Base-by-base conservation (phyloP, 1,140 invertebrate species). In the Neodiprion virginianus region DNA sequence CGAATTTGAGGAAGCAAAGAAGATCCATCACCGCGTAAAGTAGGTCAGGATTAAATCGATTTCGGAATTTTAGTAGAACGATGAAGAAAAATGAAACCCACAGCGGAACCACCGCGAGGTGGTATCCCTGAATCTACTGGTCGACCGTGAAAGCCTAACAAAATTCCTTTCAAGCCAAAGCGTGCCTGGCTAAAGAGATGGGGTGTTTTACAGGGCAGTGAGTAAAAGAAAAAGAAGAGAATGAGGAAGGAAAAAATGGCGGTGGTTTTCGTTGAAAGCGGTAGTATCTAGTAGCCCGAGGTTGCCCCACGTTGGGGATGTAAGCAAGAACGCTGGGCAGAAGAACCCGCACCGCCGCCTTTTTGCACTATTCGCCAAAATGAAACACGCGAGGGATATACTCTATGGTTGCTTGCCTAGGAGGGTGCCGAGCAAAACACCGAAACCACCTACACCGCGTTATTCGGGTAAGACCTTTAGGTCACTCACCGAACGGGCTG, bases 101-200 rank as follows among this genome's bases (percentile, higher is more conserved):
- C 28, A 40, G 28, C 61, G 61, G 28, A 40, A 5, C 61, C 61
- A 14, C 4, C 61, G 12, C 61, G 61, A 1, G 12, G 12, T 65
- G 12, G 12, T 21, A 17, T 5, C 61, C 61, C 12, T 21, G 12
- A 14, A 65, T 40, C 28, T 40, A 40, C 28, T 40, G 28, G 28
- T 40, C 28, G 28, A 40, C 28, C 28, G 12, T 69, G 67, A 69
- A 47, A 69, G 14, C 23, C 23, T 14, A 21, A 69, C 67, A 17
- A 21, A 69, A 69, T 10, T 69, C 67, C 40, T 69, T 69, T 69
- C 40, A 69, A 23, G 67, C 67, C 21, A 21, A 47, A 1, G 17
- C 12, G 61, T 21, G 12, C 0, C 61, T 21, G 61, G 12, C 28
- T 40, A 17, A 65, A 65, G 61, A 14, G 61, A 17, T 65, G 17